Evolutionary conservation across 2,797 vertebrate genomes (phyloP), one percentile per base, ranked within the genome.

Genomic region (Poeciliopsis turneri): DNA sequence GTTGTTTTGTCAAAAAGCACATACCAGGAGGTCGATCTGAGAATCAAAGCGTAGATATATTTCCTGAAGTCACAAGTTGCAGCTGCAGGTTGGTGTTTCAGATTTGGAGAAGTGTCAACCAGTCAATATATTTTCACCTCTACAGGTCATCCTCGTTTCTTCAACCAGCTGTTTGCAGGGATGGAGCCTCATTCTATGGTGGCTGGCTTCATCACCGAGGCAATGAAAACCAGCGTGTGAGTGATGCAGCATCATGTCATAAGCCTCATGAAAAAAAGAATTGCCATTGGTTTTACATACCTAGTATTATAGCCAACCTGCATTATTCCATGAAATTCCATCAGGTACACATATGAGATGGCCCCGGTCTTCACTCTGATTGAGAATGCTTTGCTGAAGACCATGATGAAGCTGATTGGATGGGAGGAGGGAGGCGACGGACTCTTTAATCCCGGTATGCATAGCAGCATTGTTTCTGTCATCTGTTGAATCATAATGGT

Each of bases 361-460:
- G 96, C 96, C n/a, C 97, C 96, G 69, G 96, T 97, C 83, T 97
- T 97, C 92, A 92, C 96, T 45, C 90, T 97, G 91, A 95, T 95
- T 83, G 97, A 97, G 89, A 96, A 97, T 78, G 93, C 91, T 15
- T 95, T 97, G 83, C 90, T 97, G 91, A 96, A 92, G 92, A 97
- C 96, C 93, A 97, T 97, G 95, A 96, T 96, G 84, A 95, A 97
- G 87, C 92, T 96, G 81, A 77, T 97, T 82, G 96, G 96, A 81
- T 97, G 97, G 96, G 85, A 96, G 90, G 94, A 96, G 88, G 96
- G 96, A 78, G 96, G 97, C 59, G 96, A 97, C 89, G 97, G 96
- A 45, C 41, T 70, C 25, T 70, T 70, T 70, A 70, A 70, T 46
- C 41, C 68, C 15, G 68, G 68, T 70, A 7, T 1, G 15, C 18